Evolutionary conservation across 2,888 invertebrate genomes (phyloP), one percentile per base, ranked within the genome.

Genomic region (Lacanobia oleracea): DNA sequence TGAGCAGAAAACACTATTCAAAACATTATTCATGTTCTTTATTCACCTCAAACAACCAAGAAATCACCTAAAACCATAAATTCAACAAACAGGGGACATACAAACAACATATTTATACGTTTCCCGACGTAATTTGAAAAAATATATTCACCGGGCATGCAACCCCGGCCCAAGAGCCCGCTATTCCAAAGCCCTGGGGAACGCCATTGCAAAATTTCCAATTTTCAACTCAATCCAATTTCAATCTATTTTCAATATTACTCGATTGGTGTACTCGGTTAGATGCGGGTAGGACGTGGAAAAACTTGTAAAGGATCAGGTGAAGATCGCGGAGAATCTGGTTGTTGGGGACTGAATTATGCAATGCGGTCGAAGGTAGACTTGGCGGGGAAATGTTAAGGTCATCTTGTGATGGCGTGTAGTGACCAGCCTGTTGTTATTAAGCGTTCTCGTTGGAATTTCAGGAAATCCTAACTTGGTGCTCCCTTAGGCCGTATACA

Each of bases 171-270:
- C 75, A 14, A 59, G 1, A 81, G 78, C 72, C 14, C 57, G 57
- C 71, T 71, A 80, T 75, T 76, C 76, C 59, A 23, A 68, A 67
- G 71, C 83, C 84, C 70, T 61, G 33, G 73, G 79, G 81, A 67
- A 40, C 51, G 66, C 69, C 77, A 80, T 79, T 79, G 85, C 77
- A 82, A 85, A 85, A 84, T 82, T 84, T 85, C 84, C 84, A 82
- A 83, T 85, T 85, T 84, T 79, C 76, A 82, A 80, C 75, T 84
- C 80, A 82, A 85, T 85, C 76, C 85, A 83, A 85, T 85, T 84
- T 84, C 85, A 78, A 85, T 85, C 77, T 84, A 85, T 85, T 85
- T 84, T 85, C 85, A 85, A 85, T 85, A 85, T 80, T 72, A 75
- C 72, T 78, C 85, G 72, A 81, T 83, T 85, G 83, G 76, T 78